Evolutionary conservation across 1,140 invertebrate genomes (phyloP), one percentile per base, ranked within the genome.

Genomic region (Temnothorax nylanderi): DNA sequence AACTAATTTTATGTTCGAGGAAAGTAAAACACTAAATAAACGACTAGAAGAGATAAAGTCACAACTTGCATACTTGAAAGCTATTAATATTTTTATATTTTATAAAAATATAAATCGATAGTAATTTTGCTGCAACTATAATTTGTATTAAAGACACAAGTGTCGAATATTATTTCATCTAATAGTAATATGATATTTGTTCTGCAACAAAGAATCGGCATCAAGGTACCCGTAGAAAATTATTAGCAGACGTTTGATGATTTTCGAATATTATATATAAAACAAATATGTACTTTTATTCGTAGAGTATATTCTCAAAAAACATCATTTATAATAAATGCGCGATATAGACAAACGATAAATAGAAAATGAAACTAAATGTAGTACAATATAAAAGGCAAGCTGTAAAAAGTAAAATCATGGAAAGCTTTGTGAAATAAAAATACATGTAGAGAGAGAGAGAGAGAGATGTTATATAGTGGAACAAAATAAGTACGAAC

Each of bases 71-170:
- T 44, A 44, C 21, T 44, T 21, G 21, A 67, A 67, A 26, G 4
- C n/a, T 44, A n/a, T n/a, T n/a, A n/a, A n/a, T n/a, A n/a, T n/a
- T n/a, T 44, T 44, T 44, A 67, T 21, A 44, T 67, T 67, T 67
- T 21, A n/a, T 21, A 47, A 65, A 65, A 65, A n/a, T 47, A 21
- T 69, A 26, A 69, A 49, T 67, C 4, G 10, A 67, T 49, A 49
- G 7, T 64, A 64, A 47, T 47, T 69, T 69, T 69, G 0, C 7
- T 49, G 67, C 44, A 69, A 47, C 6, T 47, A 62, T 26, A 26
- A 64, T 64, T 64, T 49, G 7, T 49, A 32, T 1, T 32, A 18
- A 32, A 71, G 2, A 71, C 47, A 6, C 13, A 71, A 69, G 18
- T 16, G 2, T 64, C 0, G 18, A 64, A 18, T 37, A 26, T 26